Base-by-base conservation (phyloP, 2,113 vertebrate species). In the Trochalopteron elliotii region DNA sequence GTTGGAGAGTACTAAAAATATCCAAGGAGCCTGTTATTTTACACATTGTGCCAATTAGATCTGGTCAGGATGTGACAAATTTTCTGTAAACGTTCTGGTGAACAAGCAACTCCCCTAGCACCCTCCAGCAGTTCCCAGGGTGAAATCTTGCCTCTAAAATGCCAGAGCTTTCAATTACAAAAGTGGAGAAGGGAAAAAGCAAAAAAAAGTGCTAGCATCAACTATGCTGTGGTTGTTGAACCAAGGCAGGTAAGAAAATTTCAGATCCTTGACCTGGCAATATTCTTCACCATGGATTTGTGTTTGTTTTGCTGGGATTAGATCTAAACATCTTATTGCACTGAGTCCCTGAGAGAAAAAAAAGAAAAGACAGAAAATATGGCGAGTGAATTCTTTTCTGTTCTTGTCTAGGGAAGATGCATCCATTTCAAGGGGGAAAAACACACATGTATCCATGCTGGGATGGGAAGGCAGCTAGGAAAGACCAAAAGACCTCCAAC, bases 1-100 rank as follows among this genome's bases (percentile, higher is more conserved):
- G 74, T 74, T 79, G 67, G 15, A 56, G 19, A 87, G 67, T 33
- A 70, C 78, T 79, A 93, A 88, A 95, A 91, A 87, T 83, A 93
- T 24, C 67, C 1, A 4, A 87, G 61, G 23, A 89, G 3, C 24
- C 67, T 57, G 69, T 35, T 93, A 79, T 28, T 85, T 91, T 80
- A 64, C 61, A 79, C 77, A 57, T 91, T 15, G 5, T 27, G 49
- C 28, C 87, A 84, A 49, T 87, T 84, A 61, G 56, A 71, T 63
- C 35, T 33, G 57, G 65, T 82, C 89, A 84, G 65, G 45, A 45
- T 70, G 53, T 87, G 77, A 93, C 72, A 89, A 91, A 84, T 75
- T 92, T 93, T 80, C 72, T 81, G 37, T 70, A 86, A 94, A 94
- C 27, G 56, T 89, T 89, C 72, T 69, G 24, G 40, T 21, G n/a